Evolutionary conservation across 1,140 invertebrate genomes (phyloP), one percentile per base, ranked within the genome.

Genomic region (Stegodyphus dumicola): DNA sequence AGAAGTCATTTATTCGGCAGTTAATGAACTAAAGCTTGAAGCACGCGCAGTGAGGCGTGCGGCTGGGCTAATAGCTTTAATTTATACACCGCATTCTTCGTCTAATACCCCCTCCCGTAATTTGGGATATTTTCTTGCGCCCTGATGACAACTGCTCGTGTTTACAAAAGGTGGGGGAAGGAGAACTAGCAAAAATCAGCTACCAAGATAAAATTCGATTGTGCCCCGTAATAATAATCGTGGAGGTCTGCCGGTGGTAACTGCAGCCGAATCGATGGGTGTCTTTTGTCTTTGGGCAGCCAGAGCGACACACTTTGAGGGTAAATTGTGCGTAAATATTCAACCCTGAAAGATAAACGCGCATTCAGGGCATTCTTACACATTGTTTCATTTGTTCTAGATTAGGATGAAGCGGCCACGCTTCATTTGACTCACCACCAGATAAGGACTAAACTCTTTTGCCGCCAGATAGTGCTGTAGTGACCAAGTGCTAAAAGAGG

Each of bases 241-340:
- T 51, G 71, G 17, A 48, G 73, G 56, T 67, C 49, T 71, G 69
- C 33, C 51, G 69, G 51, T 60, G 5, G 65, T n/a, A 67, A 67
- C 65, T n/a, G n/a, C 10, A 17, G 2, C 65, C 65, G 60, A 53
- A 79, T 79, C 77, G 56, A 79, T 77, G 17, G 15, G 15, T 51
- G 15, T 52, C 81, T 77, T 85, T 85, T 76, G 73, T 77, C 74
- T 85, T 76, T 85, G 81, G 51, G 73, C 81, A 70, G 52, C 48
- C 64, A 65, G 81, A 64, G 49, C 49, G 81, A 85, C 81, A 85
- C 81, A 85, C 81, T 85, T 85, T 85, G 81, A 67, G 53, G 65
- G 71, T 85, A 85, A 85, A 85, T 85, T 85, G 81, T 70, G 81
- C 81, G 81, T 85, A 65, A 85, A 85, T 77, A 77, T 85, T 77